Evolutionary conservation across 2,113 vertebrate genomes (phyloP), one percentile per base, ranked within the genome.

Genomic region (Origma solitaria): DNA sequence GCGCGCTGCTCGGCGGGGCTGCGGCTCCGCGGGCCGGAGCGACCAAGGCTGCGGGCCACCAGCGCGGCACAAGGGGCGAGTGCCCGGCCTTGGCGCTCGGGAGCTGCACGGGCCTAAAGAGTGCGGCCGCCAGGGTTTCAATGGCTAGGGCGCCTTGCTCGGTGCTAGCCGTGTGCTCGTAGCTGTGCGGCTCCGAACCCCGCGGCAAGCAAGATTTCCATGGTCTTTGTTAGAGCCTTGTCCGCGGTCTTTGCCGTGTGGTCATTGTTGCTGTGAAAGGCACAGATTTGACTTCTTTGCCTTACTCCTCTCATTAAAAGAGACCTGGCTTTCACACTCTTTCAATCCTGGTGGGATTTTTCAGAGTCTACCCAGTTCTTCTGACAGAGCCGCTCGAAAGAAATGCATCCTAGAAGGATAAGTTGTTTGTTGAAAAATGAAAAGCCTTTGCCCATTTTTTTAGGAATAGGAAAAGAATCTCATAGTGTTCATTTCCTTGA

Each of bases 111-210:
- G 79, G 58, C 70, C 80, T 49, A 1, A 15, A 25, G 3, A 49
- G 25, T 1, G 16, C 13, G 45, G 47, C 33, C n/a, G 2, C 2
- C 11, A 2, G 42, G 0, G 17, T 4, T 10, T 14, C 1, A 3
- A 3, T 5, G 8, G 42, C 22, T 1, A 4, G 49, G 58, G 1
- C 40, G 4, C 47, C 27, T 31, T 2, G 7, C 11, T 35, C 3
- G 2, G 1, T 3, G 22, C 2, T 4, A 13, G 25, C 2, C 7
- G 28, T 2, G 68, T 19, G 49, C 44, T 68, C 2, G 1, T 2
- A 4, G 61, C 62, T 13, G 25, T 5, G 71, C 28, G 18, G 7
- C 30, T 17, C 6, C 1, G 18, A 40, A n/a, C 1, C 37, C 62
- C 80, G 28, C 4, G 2, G 7, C 28, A 5, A 10, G 44, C n/a